A percentile compares a stretch with the other conserved stretches of the same genome.
These are phyloP conservation scores for Phrynosoma platyrhinos DNA, from an alignment of 2,113 vertebrate genomes.

Conservation along the genomic window DNA sequence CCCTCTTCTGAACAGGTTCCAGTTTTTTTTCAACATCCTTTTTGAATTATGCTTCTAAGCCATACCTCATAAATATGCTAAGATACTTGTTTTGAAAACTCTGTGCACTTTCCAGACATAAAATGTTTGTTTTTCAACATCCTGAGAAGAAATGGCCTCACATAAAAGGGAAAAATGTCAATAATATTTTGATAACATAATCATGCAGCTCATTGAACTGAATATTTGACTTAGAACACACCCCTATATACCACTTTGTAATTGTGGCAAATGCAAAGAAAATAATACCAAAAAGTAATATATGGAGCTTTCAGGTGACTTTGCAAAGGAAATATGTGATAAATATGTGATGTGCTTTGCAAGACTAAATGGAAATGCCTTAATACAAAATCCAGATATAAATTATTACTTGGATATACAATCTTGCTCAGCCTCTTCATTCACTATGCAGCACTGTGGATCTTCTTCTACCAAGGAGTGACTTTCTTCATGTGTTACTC, in stretches of 20 bases:
- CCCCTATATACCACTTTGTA: background rate
- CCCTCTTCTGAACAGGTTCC: no score
- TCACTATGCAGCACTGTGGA: conserved; percentile 19
- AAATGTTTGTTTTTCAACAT: background rate
- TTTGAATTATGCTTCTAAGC: background rate
- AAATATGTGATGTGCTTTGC: background rate
- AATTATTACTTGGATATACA: conserved; percentile 69
- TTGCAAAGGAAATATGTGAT: background rate
- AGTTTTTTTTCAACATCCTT: no score
- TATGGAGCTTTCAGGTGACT: background rate
- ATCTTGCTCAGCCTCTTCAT: conserved; percentile 41
- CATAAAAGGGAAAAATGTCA: background rate
- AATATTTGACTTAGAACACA: background rate
- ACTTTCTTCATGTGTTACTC: conserved; percentile 38
- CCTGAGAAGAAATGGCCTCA: background rate
- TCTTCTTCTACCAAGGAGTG: conserved; percentile 28
- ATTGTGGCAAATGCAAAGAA: background rate
- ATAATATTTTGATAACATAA: background rate
- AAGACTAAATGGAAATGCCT: background rate
- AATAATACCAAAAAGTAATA: background rate
- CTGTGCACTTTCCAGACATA: background rate
- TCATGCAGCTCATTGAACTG: no score
- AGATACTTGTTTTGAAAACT: background rate
- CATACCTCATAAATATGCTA: background rate
- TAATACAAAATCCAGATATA: background rate